Base-by-base conservation (phyloP, 1,140 invertebrate genomes). In the Drosophila takahashii region DNA sequence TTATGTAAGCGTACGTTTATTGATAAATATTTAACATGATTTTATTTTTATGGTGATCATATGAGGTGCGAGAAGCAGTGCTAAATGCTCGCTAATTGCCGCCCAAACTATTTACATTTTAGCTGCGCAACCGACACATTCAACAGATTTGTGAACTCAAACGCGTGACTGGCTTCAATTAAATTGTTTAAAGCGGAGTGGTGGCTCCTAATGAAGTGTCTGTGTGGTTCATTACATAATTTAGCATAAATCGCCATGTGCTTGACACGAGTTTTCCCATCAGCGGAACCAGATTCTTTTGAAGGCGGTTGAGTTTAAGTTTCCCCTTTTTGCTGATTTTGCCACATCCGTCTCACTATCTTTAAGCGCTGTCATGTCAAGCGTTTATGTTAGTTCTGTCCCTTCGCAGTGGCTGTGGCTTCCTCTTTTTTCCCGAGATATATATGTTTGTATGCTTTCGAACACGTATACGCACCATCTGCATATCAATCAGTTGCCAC, bases 401-500 rank as follows among this genome's bases (percentile, higher is more conserved):
- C 57, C n/a, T n/a, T n/a, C n/a, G n/a, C n/a, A n/a, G n/a, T n/a
- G n/a, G n/a, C n/a, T 69, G 58, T 60, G 48, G 36, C 29, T 62
- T 54, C 29, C 27, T 39, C 54, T 81, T 66, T 59, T 42, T 26
- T 18, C 3, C 36, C 51, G 41, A 65, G 54, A 61, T 41, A 71
- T 29, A 45, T 34, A 34, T 27, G 39, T 39, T 2, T 39, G 37
- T 47, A 9, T 27, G 45, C 42, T 48, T 26, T 36, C 26, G 18
- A 42, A 59, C 47, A 61, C 59, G 56, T 64, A 83, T 56, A 62
- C 60, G 57, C 76, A 65, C 79, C 69, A 59, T 77, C 71, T 89
- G 83, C 83, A 83, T 86, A 89, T 86, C 83, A 86, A 86, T 86
- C 83, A 86, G 66, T 66, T 72, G 84, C 74, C 83, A 89, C 61